Base-by-base conservation (phyloP, 2,113 vertebrate genomes). In the Misgurnus anguillicaudatus region DNA sequence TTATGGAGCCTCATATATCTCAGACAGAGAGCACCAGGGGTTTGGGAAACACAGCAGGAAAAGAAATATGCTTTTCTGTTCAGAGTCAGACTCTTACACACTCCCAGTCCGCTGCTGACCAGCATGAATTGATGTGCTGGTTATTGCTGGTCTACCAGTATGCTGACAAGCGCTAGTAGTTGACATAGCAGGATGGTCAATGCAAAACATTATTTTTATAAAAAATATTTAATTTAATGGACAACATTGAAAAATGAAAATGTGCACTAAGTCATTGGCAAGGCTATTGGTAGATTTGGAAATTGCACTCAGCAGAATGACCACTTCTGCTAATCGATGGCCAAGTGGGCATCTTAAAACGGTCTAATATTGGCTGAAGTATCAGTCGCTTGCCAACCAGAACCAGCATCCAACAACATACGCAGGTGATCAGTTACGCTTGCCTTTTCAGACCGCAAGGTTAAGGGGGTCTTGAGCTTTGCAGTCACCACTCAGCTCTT, bases 381-480 rank as follows among this genome's bases (percentile, higher is more conserved):
- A 73, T 73, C 11, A 41, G n/a, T 73, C 39, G 24, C 24, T 31
- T 31, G 24, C 24, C 19, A 58, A 21, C 71, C 42, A n/a, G 14
- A 73, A 61, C 39, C 72, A 75, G 58, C 9, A 75, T 17, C 5
- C 14, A 4, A 58, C 6, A 14, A 17, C 8, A 3, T 21, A 60
- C 13, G 21, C 36, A 60, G 9, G 42, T 10, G 13, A 45, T 38
- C 42, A 9, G 53, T 60, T 10, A 9, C n/a, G 39, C 8, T 48
- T 14, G 14, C 63, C 14, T 38, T 75, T 60, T 63, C 55, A 48
- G 47, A 62, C 14, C 4, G 42, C 24, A 47, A 21, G 71, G 73
- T 78, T 75, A 70, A 55, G 21, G 57, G 58, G 70, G 76, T 83
- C 77, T 42, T 57, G 39, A 75, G 77, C 45, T 80, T 65, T 75